Evolutionary conservation across 2,797 vertebrate species (phyloP).

Genomic region (Macropodus opercularis): DNA sequence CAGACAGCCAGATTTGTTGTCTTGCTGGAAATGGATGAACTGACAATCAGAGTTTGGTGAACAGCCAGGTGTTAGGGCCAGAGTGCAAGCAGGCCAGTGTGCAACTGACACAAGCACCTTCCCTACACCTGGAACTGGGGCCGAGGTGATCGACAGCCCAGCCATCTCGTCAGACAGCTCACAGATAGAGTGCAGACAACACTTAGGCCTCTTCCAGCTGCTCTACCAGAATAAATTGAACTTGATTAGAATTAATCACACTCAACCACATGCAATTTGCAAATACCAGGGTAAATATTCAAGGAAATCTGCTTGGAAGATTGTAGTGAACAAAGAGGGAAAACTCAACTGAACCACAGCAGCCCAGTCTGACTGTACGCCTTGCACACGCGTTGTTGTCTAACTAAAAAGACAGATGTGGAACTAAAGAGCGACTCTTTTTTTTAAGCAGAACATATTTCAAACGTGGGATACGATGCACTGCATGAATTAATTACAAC

Average conservation of each 20-base stretch:
- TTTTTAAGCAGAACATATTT: conserved; percentile 12
- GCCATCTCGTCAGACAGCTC: conserved; percentile 75
- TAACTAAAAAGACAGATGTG: conserved; percentile 36
- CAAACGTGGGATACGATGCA: conserved; percentile 21
- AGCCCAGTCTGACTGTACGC: conserved; percentile 19
- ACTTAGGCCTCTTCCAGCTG: conserved; percentile 81
- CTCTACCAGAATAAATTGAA: conserved; percentile 83
- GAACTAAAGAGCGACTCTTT: conserved; percentile 27
- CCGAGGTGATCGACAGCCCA: conserved; percentile 73
- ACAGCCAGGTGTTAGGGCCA: conserved; percentile 80
- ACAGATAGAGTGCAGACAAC: conserved; percentile 63
- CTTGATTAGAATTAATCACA: conserved; percentile 85
- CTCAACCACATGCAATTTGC: conserved; percentile 78
- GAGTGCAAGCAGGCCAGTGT: conserved; percentile 76
- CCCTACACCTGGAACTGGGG: conserved; percentile 80
- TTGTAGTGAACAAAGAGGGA: conserved; percentile 49
- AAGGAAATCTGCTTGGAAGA: conserved; percentile 58
- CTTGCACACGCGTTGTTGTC: conserved; percentile 19
- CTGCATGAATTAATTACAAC: conserved; percentile 20
- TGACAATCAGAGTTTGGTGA: conserved; percentile 73
- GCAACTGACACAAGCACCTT: conserved; percentile 76
- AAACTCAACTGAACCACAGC: conserved; percentile 20
- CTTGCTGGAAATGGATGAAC: conserved; percentile 68
- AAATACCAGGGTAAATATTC: conserved; percentile 75
- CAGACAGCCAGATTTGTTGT: conserved; percentile 56